Base-by-base conservation (phyloP, 2,888 invertebrate genomes). In the Acleris holmiana region DNA sequence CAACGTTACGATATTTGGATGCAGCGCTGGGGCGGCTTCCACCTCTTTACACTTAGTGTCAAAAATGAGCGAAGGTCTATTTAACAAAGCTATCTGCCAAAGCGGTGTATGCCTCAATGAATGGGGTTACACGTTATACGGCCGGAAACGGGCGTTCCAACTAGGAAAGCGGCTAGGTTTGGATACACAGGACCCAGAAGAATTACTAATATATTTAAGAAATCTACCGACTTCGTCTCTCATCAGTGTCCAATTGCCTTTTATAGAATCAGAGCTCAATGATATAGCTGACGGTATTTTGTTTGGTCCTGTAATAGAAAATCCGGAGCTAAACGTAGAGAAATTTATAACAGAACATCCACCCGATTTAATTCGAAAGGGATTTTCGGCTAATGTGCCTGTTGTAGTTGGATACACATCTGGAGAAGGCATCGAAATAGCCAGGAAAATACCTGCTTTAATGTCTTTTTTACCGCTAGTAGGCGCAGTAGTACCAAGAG, bases 51-150 rank as follows among this genome's bases (percentile, higher is more conserved):
- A 93, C 69, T 73, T 92, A 61, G 46, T 89, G 53, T 93, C 93
- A 0, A 80, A 84, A 68, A 86, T 91, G 87, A 92, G 91, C 66
- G 67, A 75, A 55, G 89, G 89, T 13, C 75, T 93, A 64, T 93
- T 91, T 68, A 72, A 85, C 71, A 93, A 91, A 77, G 93, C 91
- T 1, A 92, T 93, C 61, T 91, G 92, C 68, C 93, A 93, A 79
- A 93, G 93, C 66, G 93, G 93, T 29, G 86, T 90, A 1, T 88
- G 90, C 66, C 78, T 92, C 7, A 86, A 85, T 68, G 91, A 91
- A 67, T 93, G 93, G 93, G 78, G 84, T 64, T 86, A 85, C 73
- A 85, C 82, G 63, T 67, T 85, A 19, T 84, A 91, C 67, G 84
- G 80, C 0, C 78, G 79, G 17, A 75, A 85, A 73, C 80, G 90